A percentile compares a stretch with the other conserved stretches of the same genome.
These are phyloP conservation scores for Drosophila sproati DNA, from an alignment of 1,140 invertebrate genomes.

Conservation along the genomic window DNA sequence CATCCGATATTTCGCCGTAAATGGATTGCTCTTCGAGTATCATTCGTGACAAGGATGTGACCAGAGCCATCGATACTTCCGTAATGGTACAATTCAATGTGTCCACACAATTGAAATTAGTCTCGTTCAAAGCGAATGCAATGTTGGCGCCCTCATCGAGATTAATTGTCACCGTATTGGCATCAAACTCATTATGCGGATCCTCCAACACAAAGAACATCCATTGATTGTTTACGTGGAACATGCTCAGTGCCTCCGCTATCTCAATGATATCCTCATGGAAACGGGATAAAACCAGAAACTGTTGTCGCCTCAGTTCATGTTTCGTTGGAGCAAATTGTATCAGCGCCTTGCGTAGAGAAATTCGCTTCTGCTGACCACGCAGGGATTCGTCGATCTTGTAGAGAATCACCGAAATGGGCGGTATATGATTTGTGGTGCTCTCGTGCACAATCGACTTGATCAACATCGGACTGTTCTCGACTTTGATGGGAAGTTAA, in stretches of 20 bases:
- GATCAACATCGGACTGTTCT: constrained; percentile 64
- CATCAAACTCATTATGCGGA: constrained; percentile 83
- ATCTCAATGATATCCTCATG: constrained; percentile 87
- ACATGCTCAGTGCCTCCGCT: constrained; percentile 88
- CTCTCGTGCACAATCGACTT: constrained; percentile 75
- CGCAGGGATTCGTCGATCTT: constrained; percentile 68
- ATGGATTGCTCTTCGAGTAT: constrained; percentile 88
- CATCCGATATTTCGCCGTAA: constrained; percentile 90
- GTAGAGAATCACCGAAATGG: constrained; percentile 75
- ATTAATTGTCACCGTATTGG: constrained; percentile 86
- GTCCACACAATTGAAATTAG: constrained; percentile 74
- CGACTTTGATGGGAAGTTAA: constrained; percentile 34
- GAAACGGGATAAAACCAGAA: constrained; percentile 82
- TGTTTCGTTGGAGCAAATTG: constrained; percentile 63
- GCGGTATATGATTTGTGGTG: constrained; percentile 72
- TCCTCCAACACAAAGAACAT: constrained; percentile 90
- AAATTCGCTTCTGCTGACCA: constrained; percentile 64
- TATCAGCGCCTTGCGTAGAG: constrained; percentile 48
- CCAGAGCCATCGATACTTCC: constrained; percentile 87
- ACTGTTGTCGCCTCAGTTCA: constrained; percentile 71
- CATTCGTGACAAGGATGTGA: constrained; percentile 88
- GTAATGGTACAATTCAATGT: constrained; percentile 82
- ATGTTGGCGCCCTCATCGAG: constrained; percentile 92
- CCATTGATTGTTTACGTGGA: constrained; percentile 91
- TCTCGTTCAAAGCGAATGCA: constrained; percentile 91